phyloP scores from a whole-genome alignment of 1,140 invertebrate species.

The Ylistrum balloti region DNA sequence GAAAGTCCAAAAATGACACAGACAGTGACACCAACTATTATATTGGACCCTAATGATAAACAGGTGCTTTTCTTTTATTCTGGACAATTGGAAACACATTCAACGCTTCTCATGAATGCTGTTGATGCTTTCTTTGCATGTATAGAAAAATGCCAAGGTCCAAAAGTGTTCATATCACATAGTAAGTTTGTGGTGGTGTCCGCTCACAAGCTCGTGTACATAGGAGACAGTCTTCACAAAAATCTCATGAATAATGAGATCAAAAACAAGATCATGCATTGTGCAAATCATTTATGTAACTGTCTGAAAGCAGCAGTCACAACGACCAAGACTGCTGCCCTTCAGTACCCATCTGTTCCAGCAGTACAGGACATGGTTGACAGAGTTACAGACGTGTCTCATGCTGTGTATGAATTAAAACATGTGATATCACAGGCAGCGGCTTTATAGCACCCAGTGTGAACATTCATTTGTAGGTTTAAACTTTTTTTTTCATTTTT shows the following conservation, averaged over 20 bases:
- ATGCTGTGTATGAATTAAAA: conserved; percentile 90
- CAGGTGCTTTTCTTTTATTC: conserved; percentile 94
- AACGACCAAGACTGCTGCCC: conserved; percentile 94
- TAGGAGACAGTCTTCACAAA: conserved; percentile 94
- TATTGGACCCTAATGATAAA: conserved; percentile 86
- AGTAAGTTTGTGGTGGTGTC: conserved; percentile 96
- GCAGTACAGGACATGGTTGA: conserved; percentile 97
- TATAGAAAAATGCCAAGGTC: conserved; percentile 95
- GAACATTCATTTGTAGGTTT: too few species aligned
- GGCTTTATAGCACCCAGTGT: conserved; percentile 66
- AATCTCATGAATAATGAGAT: conserved; percentile 88
- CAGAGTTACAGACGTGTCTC: conserved; percentile 91
- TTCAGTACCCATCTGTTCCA: conserved; percentile 93
- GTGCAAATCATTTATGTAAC: conserved; percentile 92
- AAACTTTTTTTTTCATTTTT: too few species aligned
- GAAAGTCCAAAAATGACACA: conserved; percentile 31
- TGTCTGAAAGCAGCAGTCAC: conserved; percentile 91
- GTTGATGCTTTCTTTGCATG: conserved; percentile 95
- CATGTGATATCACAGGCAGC: conserved; percentile 84
- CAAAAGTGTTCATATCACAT: conserved; percentile 95
- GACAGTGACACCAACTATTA: conserved; percentile 52
- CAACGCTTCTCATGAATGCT: conserved; percentile 91
- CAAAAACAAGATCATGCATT: conserved; percentile 88
- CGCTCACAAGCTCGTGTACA: conserved; percentile 95
- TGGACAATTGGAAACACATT: conserved; percentile 91